Percentiles rank a stretch among this genome's conserved stretches.
phyloP scores from a whole-genome alignment of 1,140 invertebrate species.

The Sinonovacula constricta region DNA sequence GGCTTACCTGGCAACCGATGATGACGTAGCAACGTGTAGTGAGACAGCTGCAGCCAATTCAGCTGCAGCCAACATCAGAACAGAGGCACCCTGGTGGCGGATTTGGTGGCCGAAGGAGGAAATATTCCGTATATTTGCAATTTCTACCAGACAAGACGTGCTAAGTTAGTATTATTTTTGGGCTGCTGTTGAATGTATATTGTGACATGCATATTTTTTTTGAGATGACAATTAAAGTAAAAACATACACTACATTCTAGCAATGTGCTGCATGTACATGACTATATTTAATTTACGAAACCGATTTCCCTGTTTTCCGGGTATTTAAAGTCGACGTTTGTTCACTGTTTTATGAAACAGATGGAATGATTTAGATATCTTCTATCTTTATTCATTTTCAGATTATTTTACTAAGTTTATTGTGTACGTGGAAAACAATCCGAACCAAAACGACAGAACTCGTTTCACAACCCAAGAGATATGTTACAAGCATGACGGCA shows the following conservation, averaged over 20 bases:
- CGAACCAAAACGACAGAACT: not conserved
- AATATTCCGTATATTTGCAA: not conserved
- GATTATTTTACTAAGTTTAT: not conserved
- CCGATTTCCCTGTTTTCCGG: not conserved
- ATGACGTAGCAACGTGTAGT: not conserved
- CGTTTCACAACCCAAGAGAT: not conserved
- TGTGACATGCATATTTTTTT: no score
- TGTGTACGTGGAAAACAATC: not conserved
- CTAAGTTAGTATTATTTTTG: not conserved
- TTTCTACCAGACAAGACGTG: not conserved
- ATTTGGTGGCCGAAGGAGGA: not conserved
- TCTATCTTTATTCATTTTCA: conserved; percentile 5
- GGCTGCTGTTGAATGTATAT: not conserved
- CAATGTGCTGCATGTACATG: no score
- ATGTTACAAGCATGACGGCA: not conserved
- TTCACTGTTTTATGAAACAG: no score
- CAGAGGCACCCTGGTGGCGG: conserved; percentile 4
- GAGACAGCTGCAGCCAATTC: not conserved
- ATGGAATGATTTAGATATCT: no score
- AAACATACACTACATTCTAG: no score
- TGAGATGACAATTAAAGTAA: no score
- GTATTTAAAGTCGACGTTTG: not conserved
- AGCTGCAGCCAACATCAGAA: not conserved
- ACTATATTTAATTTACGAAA: not conserved
- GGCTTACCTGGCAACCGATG: conserved; percentile 1